phyloP scores from a whole-genome alignment of 2,888 invertebrate genomes.

The Podabrus alpinus region DNA sequence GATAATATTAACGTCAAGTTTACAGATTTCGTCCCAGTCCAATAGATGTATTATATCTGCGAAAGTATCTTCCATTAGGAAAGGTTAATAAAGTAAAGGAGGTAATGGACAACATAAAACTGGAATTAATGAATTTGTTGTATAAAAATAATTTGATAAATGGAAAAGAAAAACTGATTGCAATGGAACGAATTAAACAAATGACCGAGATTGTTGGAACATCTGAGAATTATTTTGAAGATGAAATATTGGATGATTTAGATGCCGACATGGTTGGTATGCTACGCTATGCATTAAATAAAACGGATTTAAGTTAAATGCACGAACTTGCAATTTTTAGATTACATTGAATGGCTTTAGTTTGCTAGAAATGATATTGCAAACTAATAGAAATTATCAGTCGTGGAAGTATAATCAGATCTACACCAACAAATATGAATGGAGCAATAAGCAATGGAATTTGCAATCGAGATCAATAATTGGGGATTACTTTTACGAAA shows the following conservation, averaged over 20 bases:
- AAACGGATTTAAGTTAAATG: not conserved
- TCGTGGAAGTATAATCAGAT: slow-evolving; percentile 15
- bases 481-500: slow-evolving; percentile 18
- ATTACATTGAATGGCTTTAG: not conserved
- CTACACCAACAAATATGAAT: slow-evolving; percentile 7
- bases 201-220: slow-evolving; percentile 14
- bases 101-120: slow-evolving; percentile 12
- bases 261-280: slow-evolving; percentile 15
- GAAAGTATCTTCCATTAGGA: slow-evolving; percentile 33
- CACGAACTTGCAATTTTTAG: not conserved
- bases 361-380: slow-evolving; percentile 3
- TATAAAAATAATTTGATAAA: slow-evolving; percentile 4
- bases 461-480: slow-evolving; percentile 12
- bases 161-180: slow-evolving; percentile 1
- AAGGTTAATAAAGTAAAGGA: slow-evolving; percentile 1
- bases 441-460: slow-evolving; percentile 7
- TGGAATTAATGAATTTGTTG: slow-evolving; percentile 3
- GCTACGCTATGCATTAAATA: not conserved
- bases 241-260: slow-evolving; percentile 21
- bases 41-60: slow-evolving; percentile 41
- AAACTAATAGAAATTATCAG: slow-evolving; percentile 7
- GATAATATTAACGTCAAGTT: not conserved
- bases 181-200: not conserved
- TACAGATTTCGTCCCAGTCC: slow-evolving; percentile 30
- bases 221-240: slow-evolving; percentile 12